A percentile compares a stretch with the other conserved stretches of the same genome.
Conservation (phyloP, 2,797 vertebrate genomes). For the Catharus ustulatus region DNA sequence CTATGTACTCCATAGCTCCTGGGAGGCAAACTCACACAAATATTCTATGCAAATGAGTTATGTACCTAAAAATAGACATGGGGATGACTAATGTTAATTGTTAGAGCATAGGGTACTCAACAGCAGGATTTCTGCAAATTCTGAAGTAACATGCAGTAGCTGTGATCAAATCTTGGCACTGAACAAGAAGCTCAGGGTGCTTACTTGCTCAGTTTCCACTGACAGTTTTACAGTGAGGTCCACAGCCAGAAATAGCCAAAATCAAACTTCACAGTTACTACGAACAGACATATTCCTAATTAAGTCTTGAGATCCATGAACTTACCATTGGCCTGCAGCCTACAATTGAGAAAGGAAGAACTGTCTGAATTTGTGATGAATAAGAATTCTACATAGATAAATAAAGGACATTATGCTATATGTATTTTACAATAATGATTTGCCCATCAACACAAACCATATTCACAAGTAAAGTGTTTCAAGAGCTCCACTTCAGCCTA, state of each 20-base stretch:
- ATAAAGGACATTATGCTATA: neutral
- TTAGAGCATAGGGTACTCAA: neutral
- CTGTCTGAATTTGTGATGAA: neutral
- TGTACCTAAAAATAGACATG: accelerated
- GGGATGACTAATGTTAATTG: neutral
- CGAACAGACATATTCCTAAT: neutral
- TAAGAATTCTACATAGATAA: neutral
- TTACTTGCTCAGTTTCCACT: neutral
- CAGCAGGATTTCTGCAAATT: neutral
- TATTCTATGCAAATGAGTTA: neutral
- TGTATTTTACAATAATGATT: neutral
- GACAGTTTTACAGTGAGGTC: neutral
- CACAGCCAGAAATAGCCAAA: neutral
- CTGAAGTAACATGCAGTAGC: neutral
- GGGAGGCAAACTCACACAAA: neutral
- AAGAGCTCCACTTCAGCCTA: neutral
- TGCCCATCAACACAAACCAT: neutral
- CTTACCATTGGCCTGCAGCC: neutral
- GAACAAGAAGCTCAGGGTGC: neutral
- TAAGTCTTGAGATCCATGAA: neutral
- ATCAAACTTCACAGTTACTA: neutral
- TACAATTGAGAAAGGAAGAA: neutral
- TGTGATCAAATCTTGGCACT: neutral
- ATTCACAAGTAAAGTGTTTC: neutral
- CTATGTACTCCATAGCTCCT: neutral